Evolutionary conservation across 2,113 vertebrate genomes (phyloP).

Genomic region (Sphyrna mokarran): DNA sequence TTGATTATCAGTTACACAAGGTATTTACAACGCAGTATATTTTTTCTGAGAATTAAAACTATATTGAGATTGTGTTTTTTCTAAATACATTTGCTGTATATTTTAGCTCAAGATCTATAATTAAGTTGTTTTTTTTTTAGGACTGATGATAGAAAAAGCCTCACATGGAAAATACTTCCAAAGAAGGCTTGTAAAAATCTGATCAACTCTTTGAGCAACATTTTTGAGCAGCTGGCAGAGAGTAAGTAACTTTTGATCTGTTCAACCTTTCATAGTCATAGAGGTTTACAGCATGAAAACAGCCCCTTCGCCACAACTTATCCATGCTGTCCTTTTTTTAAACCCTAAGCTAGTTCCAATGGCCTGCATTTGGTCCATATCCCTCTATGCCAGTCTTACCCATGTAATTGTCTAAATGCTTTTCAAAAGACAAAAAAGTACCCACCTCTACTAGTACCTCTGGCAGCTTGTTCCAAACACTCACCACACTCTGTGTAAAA

Average conservation of each 20-base stretch:
- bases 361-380: no score
- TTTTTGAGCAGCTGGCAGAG: constrained; percentile 83
- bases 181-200: constrained; percentile 95
- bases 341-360: no score
- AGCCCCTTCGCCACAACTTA: no score
- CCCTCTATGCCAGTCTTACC: no score
- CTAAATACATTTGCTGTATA: neutral
- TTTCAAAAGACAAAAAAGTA: no score
- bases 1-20: neutral
- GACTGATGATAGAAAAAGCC: constrained; percentile 82
- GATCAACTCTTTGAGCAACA: constrained; percentile 79
- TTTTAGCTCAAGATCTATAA: neutral
- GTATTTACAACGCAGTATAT: neutral
- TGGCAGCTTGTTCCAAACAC: no score
- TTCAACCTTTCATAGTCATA: neutral
- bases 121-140: constrained; percentile 55
- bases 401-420: no score
- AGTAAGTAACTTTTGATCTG: constrained; percentile 62
- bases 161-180: constrained; percentile 91
- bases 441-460: no score
- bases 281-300: no score
- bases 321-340: no score
- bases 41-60: neutral
- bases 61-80: neutral
- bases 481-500: no score